phyloP scores from a whole-genome alignment of 2,888 invertebrate genomes.

The Cryptosula pallasiana region DNA sequence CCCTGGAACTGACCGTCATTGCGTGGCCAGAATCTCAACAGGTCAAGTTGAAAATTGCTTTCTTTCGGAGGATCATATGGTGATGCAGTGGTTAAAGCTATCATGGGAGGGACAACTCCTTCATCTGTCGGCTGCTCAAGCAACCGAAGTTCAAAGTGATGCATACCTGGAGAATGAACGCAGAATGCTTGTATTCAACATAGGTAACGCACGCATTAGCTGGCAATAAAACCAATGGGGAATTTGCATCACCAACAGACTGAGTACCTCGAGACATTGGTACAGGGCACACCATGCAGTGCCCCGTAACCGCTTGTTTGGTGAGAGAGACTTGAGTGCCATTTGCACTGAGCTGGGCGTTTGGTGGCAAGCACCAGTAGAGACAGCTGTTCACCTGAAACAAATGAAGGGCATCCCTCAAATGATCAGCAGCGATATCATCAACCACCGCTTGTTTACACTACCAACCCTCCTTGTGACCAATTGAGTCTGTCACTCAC shows the following conservation, averaged over 20 bases:
- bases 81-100: conserved; percentile 41
- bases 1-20: conserved; percentile 39
- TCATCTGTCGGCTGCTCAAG: conserved; percentile 29
- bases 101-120: conserved; percentile 34
- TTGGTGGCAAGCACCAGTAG: conserved; percentile 1
- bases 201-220: neutral
- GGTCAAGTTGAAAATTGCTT: conserved; percentile 41
- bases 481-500: too few species aligned
- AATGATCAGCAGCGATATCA: too few species aligned
- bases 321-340: neutral
- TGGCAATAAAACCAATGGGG: too few species aligned
- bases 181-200: neutral
- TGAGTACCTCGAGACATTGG: conserved; percentile 13
- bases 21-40: conserved; percentile 43
- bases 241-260: neutral
- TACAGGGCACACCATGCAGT: conserved; percentile 14
- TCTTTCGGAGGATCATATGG: conserved; percentile 35
- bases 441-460: too few species aligned
- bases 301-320: neutral
- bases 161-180: conserved; percentile 38
- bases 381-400: neutral
- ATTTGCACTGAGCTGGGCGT: neutral
- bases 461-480: too few species aligned
- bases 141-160: conserved; percentile 45
- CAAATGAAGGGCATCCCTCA: too few species aligned